phyloP scores from a whole-genome alignment of 2,113 vertebrate species.

The Sus scrofa region DNA sequence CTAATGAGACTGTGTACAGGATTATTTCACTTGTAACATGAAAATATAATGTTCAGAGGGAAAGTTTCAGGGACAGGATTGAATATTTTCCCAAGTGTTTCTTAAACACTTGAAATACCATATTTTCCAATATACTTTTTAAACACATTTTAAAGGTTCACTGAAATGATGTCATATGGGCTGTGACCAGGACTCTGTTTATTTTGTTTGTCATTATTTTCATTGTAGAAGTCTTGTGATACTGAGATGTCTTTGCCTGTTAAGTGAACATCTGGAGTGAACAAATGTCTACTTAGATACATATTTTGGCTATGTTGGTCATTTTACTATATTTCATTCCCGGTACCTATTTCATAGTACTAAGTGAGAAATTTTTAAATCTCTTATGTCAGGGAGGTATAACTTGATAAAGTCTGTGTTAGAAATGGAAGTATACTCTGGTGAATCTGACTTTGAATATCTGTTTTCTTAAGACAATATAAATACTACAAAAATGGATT shows the following conservation, averaged over 20 bases:
- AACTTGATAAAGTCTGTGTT: background rate
- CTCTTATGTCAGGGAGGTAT: background rate
- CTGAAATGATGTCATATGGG: background rate
- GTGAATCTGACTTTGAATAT: constrained; percentile 8
- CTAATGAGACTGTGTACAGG: background rate
- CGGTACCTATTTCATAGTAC: too few species aligned
- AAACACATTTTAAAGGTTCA: background rate
- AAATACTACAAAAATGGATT: constrained; percentile 53
- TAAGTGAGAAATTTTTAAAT: background rate
- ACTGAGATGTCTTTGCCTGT: background rate
- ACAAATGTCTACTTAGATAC: background rate
- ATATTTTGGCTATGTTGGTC: background rate
- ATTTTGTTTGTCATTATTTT: constrained; percentile 3
- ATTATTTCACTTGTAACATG: background rate
- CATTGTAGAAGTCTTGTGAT: background rate
- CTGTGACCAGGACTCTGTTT: background rate
- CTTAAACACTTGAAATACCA: background rate
- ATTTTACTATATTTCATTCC: background rate
- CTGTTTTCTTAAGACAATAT: constrained; percentile 71
- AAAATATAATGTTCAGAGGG: background rate
- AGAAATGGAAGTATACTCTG: background rate
- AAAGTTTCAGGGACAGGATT: background rate
- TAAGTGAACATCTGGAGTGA: background rate
- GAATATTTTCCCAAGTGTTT: background rate
- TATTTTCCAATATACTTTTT: background rate